Base-by-base conservation (phyloP, 2,113 vertebrate species). In the Pteronura brasiliensis region DNA sequence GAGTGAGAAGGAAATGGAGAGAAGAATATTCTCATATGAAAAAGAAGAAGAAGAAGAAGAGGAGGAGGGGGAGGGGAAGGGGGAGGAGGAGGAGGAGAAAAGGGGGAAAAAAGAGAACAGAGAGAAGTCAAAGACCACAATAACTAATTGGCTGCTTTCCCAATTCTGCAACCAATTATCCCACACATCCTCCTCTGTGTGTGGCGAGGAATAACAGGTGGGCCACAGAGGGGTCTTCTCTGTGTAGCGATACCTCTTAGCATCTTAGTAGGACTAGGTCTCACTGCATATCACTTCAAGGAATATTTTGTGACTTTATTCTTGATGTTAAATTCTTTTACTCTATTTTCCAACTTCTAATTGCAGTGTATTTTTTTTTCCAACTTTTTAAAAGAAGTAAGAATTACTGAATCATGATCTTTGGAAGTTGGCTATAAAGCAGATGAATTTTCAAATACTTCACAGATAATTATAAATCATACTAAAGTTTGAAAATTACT, bases 401-500 rank as follows among this genome's bases (percentile, higher is more conserved):
- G 8, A 92, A 86, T 81, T 34, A 85, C 5, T 85, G 52, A 94
- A 80, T 84, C 21, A 44, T 80, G 34, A 91, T 85, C 63, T 90
- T 76, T 42, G 39, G 71, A 27, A 89, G 12, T n/a, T 93, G 57
- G 3, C 7, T 81, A n/a, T 63, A 59, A 86, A 36, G 67, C 21
- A 21, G 36, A 31, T 15, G 29, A 23, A 29, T 69, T 80, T 95
- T 83, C 57, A 23, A 85, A 81, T 44, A 10, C 3, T 44, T 57
- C 23, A 93, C 3, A 49, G 44, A 80, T 17, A 76, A 76, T 93
- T 67, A 36, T 74, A 42, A 82, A 88, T 93, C 44, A 55, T 31
- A 71, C 52, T 90, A 14, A 88, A n/a, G 8, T 93, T 77, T 79
- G 25, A 72, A 95, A 77, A 72, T 92, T 80, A 63, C 42, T 87